These are phyloP conservation scores for Callospermophilus lateralis DNA, from an alignment of 2,113 vertebrate genomes.

Conservation along the genomic window DNA sequence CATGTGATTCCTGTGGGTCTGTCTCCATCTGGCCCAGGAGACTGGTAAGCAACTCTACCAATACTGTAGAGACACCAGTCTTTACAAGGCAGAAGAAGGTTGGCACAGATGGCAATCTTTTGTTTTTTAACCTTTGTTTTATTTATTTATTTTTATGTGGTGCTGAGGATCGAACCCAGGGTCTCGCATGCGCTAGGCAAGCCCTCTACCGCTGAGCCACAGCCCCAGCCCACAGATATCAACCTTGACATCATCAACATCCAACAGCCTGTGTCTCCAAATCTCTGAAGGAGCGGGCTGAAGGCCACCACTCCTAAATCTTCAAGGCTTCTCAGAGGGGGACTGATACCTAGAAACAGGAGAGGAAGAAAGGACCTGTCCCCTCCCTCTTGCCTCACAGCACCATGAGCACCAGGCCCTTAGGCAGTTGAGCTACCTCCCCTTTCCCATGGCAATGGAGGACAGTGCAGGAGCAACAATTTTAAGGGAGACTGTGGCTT, in stretches of 20 bases:
- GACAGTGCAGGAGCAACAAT: not conserved
- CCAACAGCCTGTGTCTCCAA: not conserved
- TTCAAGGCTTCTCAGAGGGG: not conserved
- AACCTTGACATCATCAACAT: not conserved
- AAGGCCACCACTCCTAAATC: not conserved
- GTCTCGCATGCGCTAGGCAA: too few relatives aligned
- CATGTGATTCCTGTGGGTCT: not conserved
- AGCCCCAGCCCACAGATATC: not conserved
- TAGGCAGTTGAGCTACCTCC: not conserved
- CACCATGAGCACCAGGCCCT: not conserved
- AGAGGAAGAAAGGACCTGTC: not conserved
- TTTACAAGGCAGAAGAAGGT: not conserved
- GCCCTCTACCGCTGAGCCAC: too few relatives aligned
- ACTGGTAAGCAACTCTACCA: not conserved
- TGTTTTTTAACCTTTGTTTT: too few relatives aligned
- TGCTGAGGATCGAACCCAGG: too few relatives aligned
- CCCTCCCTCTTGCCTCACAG: not conserved
- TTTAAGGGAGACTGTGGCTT: not conserved
- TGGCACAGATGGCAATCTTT: too few relatives aligned
- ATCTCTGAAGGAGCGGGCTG: not conserved
- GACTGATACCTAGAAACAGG: not conserved
- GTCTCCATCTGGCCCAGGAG: not conserved
- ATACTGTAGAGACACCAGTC: not conserved
- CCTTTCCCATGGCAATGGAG: fast-evolving
- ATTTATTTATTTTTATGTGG: too few relatives aligned